Evolutionary conservation across 2,797 vertebrate species (phyloP), one percentile per base, ranked within the genome.

Genomic region (Hydrophis major): DNA sequence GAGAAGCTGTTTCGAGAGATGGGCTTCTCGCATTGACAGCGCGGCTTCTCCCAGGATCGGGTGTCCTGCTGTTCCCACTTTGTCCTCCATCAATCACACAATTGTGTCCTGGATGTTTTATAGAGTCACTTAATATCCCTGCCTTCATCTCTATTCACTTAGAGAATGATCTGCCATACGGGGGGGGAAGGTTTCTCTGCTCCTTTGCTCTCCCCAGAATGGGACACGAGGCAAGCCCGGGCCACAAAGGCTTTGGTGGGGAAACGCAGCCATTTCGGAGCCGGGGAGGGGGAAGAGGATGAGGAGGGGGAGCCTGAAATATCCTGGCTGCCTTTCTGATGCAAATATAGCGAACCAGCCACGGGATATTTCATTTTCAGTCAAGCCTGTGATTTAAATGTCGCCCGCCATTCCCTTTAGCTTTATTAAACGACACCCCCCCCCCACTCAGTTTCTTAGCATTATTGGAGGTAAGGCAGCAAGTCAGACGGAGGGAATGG

Each of bases 1-100:
- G 98, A 98, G 98, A 98, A 97, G 97, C 97, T 97, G 98, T 97
- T 98, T 98, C 98, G 98, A 97, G 97, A 98, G 98, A 98, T 98
- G 98, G 97, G 98, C 98, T 98, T 98, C 97, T 98, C 96, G 96
- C 97, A 97, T 97, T 98, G 98, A 98, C 98, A 98, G 98, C 97
- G 97, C 97, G 97, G 97, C 98, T 98, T 98, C 98, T 99, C 98
- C 96, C 97, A 98, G 98, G 98, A 98, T 98, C 97, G 97, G 97
- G 97, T 98, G 98, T 98, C 98, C 99, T 99, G 98, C 99, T 99
- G 99, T 99, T 99, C 98, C 98, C 98, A 98, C 98, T 99, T 99
- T 99, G 99, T 99, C 98, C 99, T 98, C 99, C 99, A 99, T 99
- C 99, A 99, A 99, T 99, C 99, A 99, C 98, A 95, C 98, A 98